Evolutionary conservation across 2,797 vertebrate genomes (phyloP).

Genomic region (Cuculus canorus): DNA sequence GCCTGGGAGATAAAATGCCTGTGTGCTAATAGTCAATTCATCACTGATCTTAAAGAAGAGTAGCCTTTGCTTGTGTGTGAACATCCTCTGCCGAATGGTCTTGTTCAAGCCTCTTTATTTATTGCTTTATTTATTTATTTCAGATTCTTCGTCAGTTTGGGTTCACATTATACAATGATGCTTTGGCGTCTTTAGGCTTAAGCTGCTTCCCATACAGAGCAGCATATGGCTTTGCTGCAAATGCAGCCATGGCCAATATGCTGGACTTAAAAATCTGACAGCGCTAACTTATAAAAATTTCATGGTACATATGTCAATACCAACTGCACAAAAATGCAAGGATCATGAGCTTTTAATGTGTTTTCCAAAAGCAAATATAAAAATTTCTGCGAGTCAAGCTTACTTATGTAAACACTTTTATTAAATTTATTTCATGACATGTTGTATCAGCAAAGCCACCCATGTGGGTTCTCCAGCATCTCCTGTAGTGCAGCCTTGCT

Average conservation of each 20-base stretch:
- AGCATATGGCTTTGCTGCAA: constrained; percentile 31
- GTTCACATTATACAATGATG: neutral
- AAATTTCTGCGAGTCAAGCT: neutral
- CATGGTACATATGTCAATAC: constrained; percentile 7
- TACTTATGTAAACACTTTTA: neutral
- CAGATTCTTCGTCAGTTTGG: neutral
- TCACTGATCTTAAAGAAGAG: constrained; percentile 33
- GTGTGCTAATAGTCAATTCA: constrained; percentile 46
- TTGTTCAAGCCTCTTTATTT: neutral
- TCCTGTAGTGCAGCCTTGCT: neutral
- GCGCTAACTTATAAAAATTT: constrained; percentile 21
- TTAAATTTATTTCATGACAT: neutral
- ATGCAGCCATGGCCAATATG: constrained; percentile 6
- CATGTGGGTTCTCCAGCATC: neutral
- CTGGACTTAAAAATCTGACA: constrained; percentile 30
- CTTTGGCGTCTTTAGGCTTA: neutral
- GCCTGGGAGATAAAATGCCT: constrained; percentile 54
- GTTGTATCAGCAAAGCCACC: neutral
- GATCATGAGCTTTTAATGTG: neutral
- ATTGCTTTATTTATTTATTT: neutral
- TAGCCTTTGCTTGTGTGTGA: neutral
- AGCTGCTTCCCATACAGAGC: neutral
- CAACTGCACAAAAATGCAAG: neutral
- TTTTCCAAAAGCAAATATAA: neutral
- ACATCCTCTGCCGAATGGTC: neutral